Evolutionary conservation across 2,797 vertebrate genomes (phyloP).

Genomic region (Parauchenoglanis ngamensis): DNA sequence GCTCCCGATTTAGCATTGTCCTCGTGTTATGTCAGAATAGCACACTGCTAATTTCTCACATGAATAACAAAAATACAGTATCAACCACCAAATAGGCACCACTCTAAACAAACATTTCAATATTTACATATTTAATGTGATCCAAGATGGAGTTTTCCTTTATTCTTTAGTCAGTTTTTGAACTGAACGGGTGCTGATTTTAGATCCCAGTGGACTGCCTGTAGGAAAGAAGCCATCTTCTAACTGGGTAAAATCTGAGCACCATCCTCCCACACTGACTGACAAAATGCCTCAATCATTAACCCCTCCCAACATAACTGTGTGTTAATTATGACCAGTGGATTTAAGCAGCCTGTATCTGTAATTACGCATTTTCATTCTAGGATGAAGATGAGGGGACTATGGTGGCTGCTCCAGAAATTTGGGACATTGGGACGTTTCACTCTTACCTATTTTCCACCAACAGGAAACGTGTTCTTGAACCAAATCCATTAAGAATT

Average conservation of each 20-base stretch:
- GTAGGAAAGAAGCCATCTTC: neutral
- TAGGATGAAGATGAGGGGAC: neutral
- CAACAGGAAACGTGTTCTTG: too few species aligned
- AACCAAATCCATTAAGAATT: too few species aligned
- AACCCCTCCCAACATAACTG: neutral
- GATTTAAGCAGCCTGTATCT: neutral
- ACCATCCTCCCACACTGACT: neutral
- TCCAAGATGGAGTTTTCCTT: neutral
- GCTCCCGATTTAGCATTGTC: neutral
- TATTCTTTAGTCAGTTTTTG: neutral
- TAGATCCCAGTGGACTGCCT: neutral
- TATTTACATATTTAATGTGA: neutral
- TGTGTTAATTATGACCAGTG: neutral
- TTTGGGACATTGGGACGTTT: too few species aligned
- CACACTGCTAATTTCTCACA: neutral
- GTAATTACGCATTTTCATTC: neutral
- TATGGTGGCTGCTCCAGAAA: neutral
- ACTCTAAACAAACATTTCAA: neutral
- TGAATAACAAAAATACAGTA: neutral
- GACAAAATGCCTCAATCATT: neutral
- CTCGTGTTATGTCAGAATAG: neutral
- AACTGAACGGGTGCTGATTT: neutral
- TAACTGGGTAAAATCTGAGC: neutral
- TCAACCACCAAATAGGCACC: neutral
- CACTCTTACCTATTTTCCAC: too few species aligned